These are phyloP conservation scores for Megaleporinus macrocephalus DNA, from an alignment of 2,113 vertebrate genomes.

Conservation along the genomic window DNA sequence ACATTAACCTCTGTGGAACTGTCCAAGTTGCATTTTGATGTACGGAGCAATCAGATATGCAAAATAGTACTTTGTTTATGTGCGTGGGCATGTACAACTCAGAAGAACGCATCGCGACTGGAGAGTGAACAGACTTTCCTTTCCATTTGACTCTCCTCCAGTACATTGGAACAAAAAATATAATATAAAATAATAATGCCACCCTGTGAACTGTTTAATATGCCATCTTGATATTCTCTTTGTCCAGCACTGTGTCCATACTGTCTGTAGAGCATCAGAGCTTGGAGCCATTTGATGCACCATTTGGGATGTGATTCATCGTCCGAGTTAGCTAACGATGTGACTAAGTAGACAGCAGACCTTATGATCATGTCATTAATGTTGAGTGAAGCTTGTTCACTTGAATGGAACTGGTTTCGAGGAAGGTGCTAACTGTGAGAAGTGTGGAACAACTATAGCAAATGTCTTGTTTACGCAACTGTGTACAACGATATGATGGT, in stretches of 20 bases:
- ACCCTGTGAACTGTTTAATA: not conserved
- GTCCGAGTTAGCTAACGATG: not conserved
- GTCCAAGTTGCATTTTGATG: not conserved
- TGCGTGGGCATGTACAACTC: not conserved
- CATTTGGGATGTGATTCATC: not conserved
- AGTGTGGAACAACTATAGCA: not conserved
- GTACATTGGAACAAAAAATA: not conserved
- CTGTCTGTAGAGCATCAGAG: not conserved
- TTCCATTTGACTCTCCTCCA: not conserved
- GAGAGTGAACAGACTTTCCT: not conserved
- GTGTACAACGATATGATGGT: not conserved
- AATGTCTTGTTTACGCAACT: not conserved
- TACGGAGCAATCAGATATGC: constrained; percentile 8
- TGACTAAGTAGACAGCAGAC: not conserved
- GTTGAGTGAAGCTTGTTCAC: not conserved
- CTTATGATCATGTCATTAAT: not conserved
- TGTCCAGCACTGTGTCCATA: not conserved
- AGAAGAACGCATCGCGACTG: not conserved
- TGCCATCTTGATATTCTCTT: constrained; percentile 17
- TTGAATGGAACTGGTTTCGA: not conserved
- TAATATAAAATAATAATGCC: no score
- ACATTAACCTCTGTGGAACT: not conserved
- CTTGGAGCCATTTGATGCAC: not conserved
- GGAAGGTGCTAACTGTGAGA: not conserved
- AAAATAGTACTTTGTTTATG: constrained; percentile 8